Percentiles rank a stretch among this genome's conserved stretches.
Conservation (phyloP, 2,113 vertebrate species). For the Pimephales promelas region DNA sequence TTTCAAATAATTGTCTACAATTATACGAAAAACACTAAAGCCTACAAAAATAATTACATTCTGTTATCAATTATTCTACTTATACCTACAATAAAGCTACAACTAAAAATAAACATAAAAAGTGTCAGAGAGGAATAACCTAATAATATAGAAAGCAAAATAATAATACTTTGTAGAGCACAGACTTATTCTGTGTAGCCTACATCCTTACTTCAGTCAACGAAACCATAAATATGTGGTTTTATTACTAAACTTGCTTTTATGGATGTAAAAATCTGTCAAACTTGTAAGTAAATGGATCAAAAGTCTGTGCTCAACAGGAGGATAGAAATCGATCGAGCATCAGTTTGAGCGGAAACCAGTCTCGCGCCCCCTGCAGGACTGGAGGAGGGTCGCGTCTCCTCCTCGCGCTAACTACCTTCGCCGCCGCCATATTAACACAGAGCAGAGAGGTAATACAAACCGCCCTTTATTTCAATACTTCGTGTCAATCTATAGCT, state of each 20-base stretch:
- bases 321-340: background rate
- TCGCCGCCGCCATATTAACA: constrained; percentile 64
- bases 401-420: constrained; percentile 41
- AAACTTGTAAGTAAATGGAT: background rate
- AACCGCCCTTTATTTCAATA: constrained; percentile 18
- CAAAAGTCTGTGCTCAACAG: background rate
- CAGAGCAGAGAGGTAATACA: constrained; percentile 57
- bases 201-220: background rate
- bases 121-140: background rate
- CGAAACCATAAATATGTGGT: background rate
- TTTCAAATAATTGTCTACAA: no score
- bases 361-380: constrained; percentile 49
- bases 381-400: constrained; percentile 32
- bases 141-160: background rate
- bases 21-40: no score
- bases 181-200: background rate
- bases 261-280: background rate
- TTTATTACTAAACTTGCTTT: background rate
- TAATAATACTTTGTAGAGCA: no score
- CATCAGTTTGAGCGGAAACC: background rate
- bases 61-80: no score
- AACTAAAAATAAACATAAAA: background rate
- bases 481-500: background rate
- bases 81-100: no score
- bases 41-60: background rate